phyloP scores from a whole-genome alignment of 2,888 invertebrate genomes.

The Ctenicera cuprea region DNA sequence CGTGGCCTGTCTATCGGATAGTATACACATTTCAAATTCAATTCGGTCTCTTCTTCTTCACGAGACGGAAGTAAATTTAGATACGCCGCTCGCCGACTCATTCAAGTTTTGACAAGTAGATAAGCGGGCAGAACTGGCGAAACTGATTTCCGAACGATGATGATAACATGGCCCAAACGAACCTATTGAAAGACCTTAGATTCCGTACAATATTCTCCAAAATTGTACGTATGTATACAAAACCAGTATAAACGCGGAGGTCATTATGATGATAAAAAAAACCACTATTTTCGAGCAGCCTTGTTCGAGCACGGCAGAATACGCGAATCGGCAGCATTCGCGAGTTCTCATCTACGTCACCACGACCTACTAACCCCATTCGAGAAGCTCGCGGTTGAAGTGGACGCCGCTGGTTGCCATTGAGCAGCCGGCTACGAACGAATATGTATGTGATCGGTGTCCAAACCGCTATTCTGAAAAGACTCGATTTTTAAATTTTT shows the following conservation, averaged over 20 bases:
- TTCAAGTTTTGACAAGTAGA: slow-evolving; percentile 34
- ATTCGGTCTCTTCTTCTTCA: background rate
- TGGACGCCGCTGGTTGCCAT: slow-evolving; percentile 67
- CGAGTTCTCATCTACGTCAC: slow-evolving; percentile 73
- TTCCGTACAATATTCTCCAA: slow-evolving; percentile 30
- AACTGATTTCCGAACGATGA: slow-evolving; percentile 23
- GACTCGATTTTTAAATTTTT: background rate
- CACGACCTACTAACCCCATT: slow-evolving; percentile 83
- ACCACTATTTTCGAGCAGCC: slow-evolving; percentile 66
- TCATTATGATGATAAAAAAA: slow-evolving; percentile 60
- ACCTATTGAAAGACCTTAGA: slow-evolving; percentile 9
- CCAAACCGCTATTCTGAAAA: slow-evolving; percentile 22
- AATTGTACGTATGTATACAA: slow-evolving; percentile 57
- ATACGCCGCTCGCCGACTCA: slow-evolving; percentile 33
- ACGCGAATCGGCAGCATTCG: slow-evolving; percentile 85
- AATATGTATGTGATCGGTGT: slow-evolving; percentile 37
- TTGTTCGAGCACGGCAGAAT: slow-evolving; percentile 75
- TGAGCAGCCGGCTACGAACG: slow-evolving; percentile 66
- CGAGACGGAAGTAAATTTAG: slow-evolving; percentile 40
- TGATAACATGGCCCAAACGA: slow-evolving; percentile 21
- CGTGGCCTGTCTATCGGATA: background rate
- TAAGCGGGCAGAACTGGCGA: slow-evolving; percentile 24
- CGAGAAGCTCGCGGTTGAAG: slow-evolving; percentile 73
- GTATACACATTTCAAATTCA: slow-evolving; percentile 4
- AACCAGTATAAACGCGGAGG: slow-evolving; percentile 57